Evolutionary conservation across 2,888 invertebrate species (phyloP), one percentile per base, ranked within the genome.

Genomic region (Metopia argyrocephala): DNA sequence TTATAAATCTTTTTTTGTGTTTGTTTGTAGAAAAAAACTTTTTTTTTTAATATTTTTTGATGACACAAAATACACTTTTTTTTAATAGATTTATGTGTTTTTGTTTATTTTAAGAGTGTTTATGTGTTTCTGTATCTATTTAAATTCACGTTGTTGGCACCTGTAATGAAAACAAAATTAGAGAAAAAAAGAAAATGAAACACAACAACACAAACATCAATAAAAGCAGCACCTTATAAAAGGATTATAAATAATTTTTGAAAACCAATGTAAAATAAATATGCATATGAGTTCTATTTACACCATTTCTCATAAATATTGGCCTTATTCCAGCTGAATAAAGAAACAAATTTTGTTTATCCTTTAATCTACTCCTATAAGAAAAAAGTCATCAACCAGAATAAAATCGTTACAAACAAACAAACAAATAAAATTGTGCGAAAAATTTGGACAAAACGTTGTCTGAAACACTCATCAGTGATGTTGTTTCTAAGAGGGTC

Each of bases 81-180:
- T n/a, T n/a, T n/a, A n/a, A n/a, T n/a, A n/a, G n/a, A n/a, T 31
- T 46, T 61, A 27, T 54, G 6, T 57, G 45, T 23, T 31, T 38
- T 38, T 73, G 20, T 66, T 6, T 62, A n/a, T 38, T 45, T 12
- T 54, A 46, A 31, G 21, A 65, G 61, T 31, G 38, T 59, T 69
- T 59, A 46, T 73, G 38, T 61, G 31, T 28, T 20, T 38, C 15
- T 38, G 31, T 27, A 28, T 54, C 28, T 52, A 56, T 56, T 25
- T 45, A 12, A 64, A 27, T n/a, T 27, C 15, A 31, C 23, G 57
- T 50, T 64, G 31, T 73, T 76, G 76, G 68, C 80, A 78, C 54
- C 76, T 61, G 56, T 48, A 66, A 28, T 48, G 6, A 54, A 62
- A 76, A 68, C 25, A 75, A 54, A 27, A 38, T 23, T 25, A 65